These are phyloP conservation scores for Drosophila ironensis DNA, from an alignment of 1,140 invertebrate species.

Conservation along the genomic window DNA sequence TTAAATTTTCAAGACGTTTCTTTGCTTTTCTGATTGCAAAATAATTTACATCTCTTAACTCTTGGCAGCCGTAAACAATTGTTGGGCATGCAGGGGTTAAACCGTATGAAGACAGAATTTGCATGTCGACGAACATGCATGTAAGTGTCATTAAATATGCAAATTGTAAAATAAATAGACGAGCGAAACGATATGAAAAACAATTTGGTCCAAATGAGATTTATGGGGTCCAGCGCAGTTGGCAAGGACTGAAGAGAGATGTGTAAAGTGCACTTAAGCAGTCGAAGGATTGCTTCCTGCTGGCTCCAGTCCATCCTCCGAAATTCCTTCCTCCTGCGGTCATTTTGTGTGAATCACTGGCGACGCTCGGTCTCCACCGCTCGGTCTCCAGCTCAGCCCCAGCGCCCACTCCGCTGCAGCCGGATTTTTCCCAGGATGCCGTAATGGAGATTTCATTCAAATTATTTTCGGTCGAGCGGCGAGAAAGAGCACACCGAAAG, in stretches of 20 bases:
- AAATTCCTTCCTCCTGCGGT: slow-evolving; percentile 35
- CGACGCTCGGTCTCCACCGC: slow-evolving; percentile 46
- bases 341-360: slow-evolving; percentile 56
- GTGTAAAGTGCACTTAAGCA: slow-evolving; percentile 78
- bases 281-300: slow-evolving; percentile 56
- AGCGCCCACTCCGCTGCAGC: not conserved
- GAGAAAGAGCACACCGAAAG: slow-evolving; percentile 20
- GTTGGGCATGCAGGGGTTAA: slow-evolving; percentile 36
- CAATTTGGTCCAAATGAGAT: slow-evolving; percentile 71
- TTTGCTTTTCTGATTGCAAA: too few species aligned
- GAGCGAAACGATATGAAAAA: slow-evolving; percentile 53
- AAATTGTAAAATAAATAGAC: slow-evolving; percentile 62
- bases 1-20: too few species aligned
- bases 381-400: too few species aligned
- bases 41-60: not conserved
- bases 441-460: slow-evolving; percentile 82
- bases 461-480: slow-evolving; percentile 62
- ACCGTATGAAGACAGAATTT: slow-evolving; percentile 6
- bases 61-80: not conserved
- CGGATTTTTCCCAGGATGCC: slow-evolving; percentile 61
- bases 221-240: slow-evolving; percentile 60
- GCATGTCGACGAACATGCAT: slow-evolving; percentile 51
- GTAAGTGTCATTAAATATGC: slow-evolving; percentile 78
- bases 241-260: slow-evolving; percentile 59
- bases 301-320: not conserved